Conservation (phyloP, 2,797 vertebrate species). For the Aldrovandia affinis region DNA sequence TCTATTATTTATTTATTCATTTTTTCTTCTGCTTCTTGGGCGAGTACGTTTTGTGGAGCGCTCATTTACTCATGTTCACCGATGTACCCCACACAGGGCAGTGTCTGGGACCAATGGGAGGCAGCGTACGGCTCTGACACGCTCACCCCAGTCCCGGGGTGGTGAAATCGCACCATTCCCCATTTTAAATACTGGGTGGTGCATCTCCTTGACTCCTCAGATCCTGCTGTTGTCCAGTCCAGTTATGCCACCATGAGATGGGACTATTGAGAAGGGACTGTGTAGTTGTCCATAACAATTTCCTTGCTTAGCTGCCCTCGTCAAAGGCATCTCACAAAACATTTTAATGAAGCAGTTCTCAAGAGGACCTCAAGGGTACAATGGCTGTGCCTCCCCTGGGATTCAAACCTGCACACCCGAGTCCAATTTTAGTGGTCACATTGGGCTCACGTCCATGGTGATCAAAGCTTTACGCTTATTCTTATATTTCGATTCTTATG, state of each 20-base stretch:
- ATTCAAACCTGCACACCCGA: not conserved
- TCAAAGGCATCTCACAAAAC: too few species aligned
- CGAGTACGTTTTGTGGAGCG: not conserved
- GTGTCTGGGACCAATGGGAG: not conserved
- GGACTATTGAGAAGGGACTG: not conserved
- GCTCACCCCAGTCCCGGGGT: not conserved
- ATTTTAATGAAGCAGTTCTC: not conserved
- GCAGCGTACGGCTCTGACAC: not conserved
- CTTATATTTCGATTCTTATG: constrained; percentile 38
- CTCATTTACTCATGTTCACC: not conserved
- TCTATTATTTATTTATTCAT: too few species aligned
- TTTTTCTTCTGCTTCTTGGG: not conserved
- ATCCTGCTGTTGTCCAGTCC: too few species aligned
- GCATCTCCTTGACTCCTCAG: too few species aligned
- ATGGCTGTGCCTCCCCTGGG: not conserved
- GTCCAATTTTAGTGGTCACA: not conserved
- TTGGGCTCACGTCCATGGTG: not conserved
- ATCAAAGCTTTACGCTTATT: constrained; percentile 58
- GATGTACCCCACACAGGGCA: not conserved
- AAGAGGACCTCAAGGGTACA: not conserved
- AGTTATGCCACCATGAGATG: too few species aligned
- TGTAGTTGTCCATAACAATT: not conserved
- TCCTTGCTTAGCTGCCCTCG: not conserved
- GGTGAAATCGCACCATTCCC: not conserved
- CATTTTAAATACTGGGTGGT: not conserved